Evolutionary conservation across 2,888 invertebrate genomes (phyloP), one percentile per base, ranked within the genome.

Genomic region (Euzetes globulus): DNA sequence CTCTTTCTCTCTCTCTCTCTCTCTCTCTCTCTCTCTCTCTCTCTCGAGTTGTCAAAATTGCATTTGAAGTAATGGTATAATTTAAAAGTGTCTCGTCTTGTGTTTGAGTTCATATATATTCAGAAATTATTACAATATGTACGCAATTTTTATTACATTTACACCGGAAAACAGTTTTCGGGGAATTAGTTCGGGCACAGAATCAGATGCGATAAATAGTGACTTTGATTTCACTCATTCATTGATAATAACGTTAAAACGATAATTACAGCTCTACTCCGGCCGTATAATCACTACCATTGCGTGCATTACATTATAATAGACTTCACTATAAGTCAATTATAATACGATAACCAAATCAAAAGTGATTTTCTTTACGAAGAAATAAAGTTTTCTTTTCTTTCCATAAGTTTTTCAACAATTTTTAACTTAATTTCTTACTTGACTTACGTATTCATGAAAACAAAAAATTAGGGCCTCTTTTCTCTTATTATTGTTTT

Each of bases 181-280:
- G 25, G 41, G 47, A 17, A 70, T 70, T 70, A 70, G 45, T 70
- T 70, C 47, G 47, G 47, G 70, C 70, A 70, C 22, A 70, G 47
- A 41, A n/a, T 17, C 9, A 65, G 70, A 41, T 70, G 70, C 70
- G 70, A 70, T 70, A 70, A 70, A 70, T 70, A 70, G 47, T 70
- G 47, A 70, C 70, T 70, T 47, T 70, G 70, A 70, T 70, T 70
- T 47, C 47, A 47, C 45, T 70, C 70, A 70, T 70, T 70, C 70
- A 70, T 70, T 70, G 70, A 70, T 70, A 70, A 70, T 70, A 70
- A 70, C 70, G 70, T 70, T 70, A 70, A 65, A 70, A 70, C 70
- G 70, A 70, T 70, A 70, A 70, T 70, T 70, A 70, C 47, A 47
- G 70, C n/a, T 60, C 19, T 19, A 37, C 37, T 33, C 19, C 15